Percentiles rank a stretch among this genome's conserved stretches.
These are phyloP conservation scores for Leptinotarsa undecemlineata DNA, from an alignment of 1,140 invertebrate genomes.

Conservation along the genomic window DNA sequence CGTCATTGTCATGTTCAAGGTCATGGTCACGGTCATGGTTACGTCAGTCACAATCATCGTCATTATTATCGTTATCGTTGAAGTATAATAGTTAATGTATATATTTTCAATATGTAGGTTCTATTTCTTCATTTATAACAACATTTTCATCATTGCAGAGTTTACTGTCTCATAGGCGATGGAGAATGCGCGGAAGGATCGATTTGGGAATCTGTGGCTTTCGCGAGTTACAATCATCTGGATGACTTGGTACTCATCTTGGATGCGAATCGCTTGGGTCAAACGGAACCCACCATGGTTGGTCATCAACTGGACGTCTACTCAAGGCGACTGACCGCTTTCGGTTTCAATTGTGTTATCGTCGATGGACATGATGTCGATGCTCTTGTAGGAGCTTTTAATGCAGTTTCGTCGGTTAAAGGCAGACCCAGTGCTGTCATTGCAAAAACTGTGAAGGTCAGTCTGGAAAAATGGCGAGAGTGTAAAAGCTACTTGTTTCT, in stretches of 20 bases:
- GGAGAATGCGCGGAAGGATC: slow-evolving; percentile 98
- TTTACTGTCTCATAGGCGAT: slow-evolving; percentile 95
- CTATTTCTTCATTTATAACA: background rate
- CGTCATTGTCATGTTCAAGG: no score
- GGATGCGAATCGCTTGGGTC: slow-evolving; percentile 97
- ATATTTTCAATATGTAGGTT: background rate
- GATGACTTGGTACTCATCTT: slow-evolving; percentile 97
- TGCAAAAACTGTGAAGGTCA: slow-evolving; percentile 92
- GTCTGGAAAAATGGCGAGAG: slow-evolving; percentile 50
- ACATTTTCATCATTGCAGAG: slow-evolving; percentile 60
- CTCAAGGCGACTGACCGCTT: slow-evolving; percentile 83
- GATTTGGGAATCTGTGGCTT: slow-evolving; percentile 96
- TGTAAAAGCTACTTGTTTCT: no score
- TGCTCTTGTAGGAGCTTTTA: slow-evolving; percentile 84
- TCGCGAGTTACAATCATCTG: slow-evolving; percentile 91
- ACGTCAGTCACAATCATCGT: no score
- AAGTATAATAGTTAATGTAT: no score
- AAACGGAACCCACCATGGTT: slow-evolving; percentile 91
- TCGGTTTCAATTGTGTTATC: slow-evolving; percentile 90
- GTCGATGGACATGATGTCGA: slow-evolving; percentile 97
- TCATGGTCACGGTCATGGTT: no score
- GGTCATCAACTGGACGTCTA: slow-evolving; percentile 93
- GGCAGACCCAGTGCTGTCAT: slow-evolving; percentile 91
- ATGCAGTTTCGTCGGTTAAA: slow-evolving; percentile 75
- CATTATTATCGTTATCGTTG: background rate